phyloP scores from a whole-genome alignment of 2,797 vertebrate genomes.

The Pteronotus mesoamericanus region DNA sequence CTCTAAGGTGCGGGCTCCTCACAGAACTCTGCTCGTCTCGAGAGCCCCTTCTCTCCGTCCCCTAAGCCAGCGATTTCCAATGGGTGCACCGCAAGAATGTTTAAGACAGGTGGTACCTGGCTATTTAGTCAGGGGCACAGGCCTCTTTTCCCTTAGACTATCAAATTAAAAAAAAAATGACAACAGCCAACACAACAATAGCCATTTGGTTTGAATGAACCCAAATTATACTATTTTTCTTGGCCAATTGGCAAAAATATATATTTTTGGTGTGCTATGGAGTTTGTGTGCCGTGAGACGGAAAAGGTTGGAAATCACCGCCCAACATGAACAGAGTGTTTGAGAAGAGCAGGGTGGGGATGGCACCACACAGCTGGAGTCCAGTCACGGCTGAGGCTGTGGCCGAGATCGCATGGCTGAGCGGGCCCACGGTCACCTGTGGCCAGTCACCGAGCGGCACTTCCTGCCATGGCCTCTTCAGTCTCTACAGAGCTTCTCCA shows the following conservation, averaged over 20 bases:
- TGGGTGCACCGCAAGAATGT: background rate
- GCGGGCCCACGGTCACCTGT: rapidly evolving
- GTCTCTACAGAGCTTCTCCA: background rate
- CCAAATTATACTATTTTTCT: background rate
- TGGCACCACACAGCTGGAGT: too few species aligned
- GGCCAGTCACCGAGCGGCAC: background rate
- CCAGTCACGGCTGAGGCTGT: background rate
- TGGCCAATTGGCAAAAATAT: background rate
- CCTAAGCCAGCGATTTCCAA: background rate
- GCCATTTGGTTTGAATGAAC: background rate
- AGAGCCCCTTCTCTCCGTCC: background rate
- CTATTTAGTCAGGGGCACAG: background rate
- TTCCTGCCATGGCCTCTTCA: background rate
- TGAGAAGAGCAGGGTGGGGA: background rate
- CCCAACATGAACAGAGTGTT: background rate
- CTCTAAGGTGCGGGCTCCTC: background rate
- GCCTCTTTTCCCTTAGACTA: background rate
- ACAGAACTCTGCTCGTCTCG: background rate
- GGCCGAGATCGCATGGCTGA: rapidly evolving
- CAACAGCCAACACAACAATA: background rate
- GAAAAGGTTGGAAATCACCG: background rate
- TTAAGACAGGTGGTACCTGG: background rate
- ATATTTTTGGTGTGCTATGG: background rate
- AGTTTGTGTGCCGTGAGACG: too few species aligned
- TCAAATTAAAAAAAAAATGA: background rate